These are phyloP conservation scores for Oreochromis mossambicus DNA, from an alignment of 2,797 vertebrate genomes.

Conservation along the genomic window DNA sequence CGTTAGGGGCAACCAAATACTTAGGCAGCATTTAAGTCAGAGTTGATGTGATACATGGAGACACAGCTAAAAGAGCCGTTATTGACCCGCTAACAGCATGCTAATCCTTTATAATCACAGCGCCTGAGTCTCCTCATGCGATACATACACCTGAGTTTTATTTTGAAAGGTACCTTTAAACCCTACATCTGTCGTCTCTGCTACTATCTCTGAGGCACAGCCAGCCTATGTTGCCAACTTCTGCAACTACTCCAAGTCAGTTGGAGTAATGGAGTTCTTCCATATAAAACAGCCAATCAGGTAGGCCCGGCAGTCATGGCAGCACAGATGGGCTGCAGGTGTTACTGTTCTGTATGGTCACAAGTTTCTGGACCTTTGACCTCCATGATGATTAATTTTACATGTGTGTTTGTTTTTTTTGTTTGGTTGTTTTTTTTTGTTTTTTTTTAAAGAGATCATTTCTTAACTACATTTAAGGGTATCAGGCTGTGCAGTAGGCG, in stretches of 20 bases:
- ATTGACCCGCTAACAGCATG: not conserved
- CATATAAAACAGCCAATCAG: not conserved
- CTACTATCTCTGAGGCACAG: not conserved
- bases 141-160: not conserved
- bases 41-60: not conserved
- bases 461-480: not conserved
- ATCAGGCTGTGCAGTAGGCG: not conserved
- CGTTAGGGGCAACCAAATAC: not conserved
- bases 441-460: not conserved
- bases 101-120: not conserved
- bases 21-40: not conserved
- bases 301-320: not conserved
- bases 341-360: not conserved
- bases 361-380: not conserved
- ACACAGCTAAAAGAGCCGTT: not conserved
- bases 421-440: fast-evolving
- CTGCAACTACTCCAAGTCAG: not conserved
- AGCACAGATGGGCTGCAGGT: not conserved
- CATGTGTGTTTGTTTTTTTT: fast-evolving
- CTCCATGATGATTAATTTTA: not conserved
- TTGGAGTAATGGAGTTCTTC: not conserved
- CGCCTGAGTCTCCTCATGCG: not conserved
- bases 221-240: not conserved
- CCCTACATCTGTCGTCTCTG: fast-evolving
- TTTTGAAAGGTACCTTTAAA: not conserved